These are phyloP conservation scores for Thalpophila matura DNA, from an alignment of 2,888 invertebrate species.

Conservation along the genomic window DNA sequence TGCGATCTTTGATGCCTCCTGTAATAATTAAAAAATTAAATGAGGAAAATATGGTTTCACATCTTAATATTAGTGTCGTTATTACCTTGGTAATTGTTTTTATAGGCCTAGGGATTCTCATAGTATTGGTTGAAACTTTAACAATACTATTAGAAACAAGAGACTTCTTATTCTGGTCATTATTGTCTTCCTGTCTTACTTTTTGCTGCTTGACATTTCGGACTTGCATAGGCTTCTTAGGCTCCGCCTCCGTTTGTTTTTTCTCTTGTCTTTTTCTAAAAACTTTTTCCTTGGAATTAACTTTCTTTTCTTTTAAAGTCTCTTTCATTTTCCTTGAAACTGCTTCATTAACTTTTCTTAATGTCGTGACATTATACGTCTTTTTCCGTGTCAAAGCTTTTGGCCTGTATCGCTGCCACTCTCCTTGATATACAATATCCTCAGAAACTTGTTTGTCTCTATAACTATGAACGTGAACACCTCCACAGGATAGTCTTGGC, in stretches of 20 bases:
- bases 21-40: conserved; percentile 59
- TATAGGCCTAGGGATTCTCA: conserved; percentile 43
- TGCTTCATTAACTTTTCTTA: conserved; percentile 59
- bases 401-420: conserved; percentile 77
- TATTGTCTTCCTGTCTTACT: conserved; percentile 26
- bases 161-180: conserved; percentile 10
- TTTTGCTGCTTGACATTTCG: conserved; percentile 19
- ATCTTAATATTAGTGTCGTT: not conserved
- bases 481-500: conserved; percentile 77
- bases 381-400: conserved; percentile 66
- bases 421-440: conserved; percentile 85
- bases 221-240: conserved; percentile 29
- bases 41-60: not conserved
- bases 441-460: conserved; percentile 77
- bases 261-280: conserved; percentile 35
- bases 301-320: conserved; percentile 42
- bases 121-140: conserved; percentile 39
- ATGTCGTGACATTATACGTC: conserved; percentile 48
- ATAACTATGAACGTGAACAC: conserved; percentile 83
- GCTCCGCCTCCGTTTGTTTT: conserved; percentile 26
- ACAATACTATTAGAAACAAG: conserved; percentile 14
- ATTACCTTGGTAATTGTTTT: conserved; percentile 68
- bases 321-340: conserved; percentile 56
- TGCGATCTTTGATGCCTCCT: conserved; percentile 74
- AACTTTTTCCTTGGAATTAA: conserved; percentile 60